Base-by-base conservation (phyloP, 2,797 vertebrate species). In the Alfaro cultratus region DNA sequence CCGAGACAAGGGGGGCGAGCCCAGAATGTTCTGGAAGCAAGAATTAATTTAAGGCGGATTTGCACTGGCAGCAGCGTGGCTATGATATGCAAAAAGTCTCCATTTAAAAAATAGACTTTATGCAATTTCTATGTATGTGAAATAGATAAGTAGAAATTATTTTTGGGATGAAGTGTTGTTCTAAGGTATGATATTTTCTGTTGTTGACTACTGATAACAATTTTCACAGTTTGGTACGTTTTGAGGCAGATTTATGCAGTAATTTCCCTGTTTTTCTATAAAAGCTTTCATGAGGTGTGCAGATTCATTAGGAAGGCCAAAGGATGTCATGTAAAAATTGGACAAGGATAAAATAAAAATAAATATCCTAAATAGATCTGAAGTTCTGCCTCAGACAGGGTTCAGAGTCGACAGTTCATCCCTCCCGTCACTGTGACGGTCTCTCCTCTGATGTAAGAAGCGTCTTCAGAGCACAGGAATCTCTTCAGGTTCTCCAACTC, bases 381-480 rank as follows among this genome's bases (percentile, higher is more conserved):
- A 23, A 23, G 64, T 31, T 53, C 43, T 45, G 43, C 43, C 12
- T n/a, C n/a, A n/a, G 3, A 5, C 57, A 26, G 57, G 74, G 1
- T 18, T 94, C 86, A 96, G 47, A 96, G 94, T 86, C 96, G 91
- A 70, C 94, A 93, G 87, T 74, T 82, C 0, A 96, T 94, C 21
- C 97, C 97, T 82, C 97, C 97, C 0, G 93, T 95, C 29, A 96
- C 97, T 0, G 34, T 34, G 34, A 34, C 34, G 34, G 34, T 34
- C 34, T 34, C 34, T 34, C 34, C 34, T 1, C 1, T 97, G 89
- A 98, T 97, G 90, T 97, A 98, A 0, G 95, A 95, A 1, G 97
- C 97, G 0, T 98, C 96, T 0, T 96, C 91, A 0, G 97, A 96
- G 89, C 97, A 98, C 80, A 98, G 80, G 94, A n/a, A n/a, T n/a